phyloP scores from a whole-genome alignment of 2,797 vertebrate genomes.

The Muscicapa comitata region DNA sequence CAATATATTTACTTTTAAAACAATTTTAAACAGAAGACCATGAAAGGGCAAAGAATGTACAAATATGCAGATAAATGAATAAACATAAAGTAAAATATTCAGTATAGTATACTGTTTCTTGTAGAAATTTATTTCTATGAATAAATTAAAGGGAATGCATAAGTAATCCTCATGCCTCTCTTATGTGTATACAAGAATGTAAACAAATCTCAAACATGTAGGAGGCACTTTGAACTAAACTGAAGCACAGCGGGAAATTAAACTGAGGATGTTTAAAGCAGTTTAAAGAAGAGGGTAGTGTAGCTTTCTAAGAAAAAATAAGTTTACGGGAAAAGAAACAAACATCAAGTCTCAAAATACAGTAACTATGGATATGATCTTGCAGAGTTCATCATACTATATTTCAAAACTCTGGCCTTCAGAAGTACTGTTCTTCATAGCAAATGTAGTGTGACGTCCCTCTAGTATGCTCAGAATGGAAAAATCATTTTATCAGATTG shows the following conservation, averaged over 20 bases:
- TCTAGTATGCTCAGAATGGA: not conserved
- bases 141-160: not conserved
- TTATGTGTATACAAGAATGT: not conserved
- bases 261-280: not conserved
- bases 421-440: not conserved
- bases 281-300: not conserved
- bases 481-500: not conserved
- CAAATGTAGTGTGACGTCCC: not conserved
- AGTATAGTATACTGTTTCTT: not conserved
- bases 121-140: not conserved
- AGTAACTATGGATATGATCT: not conserved
- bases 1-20: not conserved
- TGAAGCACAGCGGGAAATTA: not conserved
- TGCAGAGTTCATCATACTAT: not conserved
- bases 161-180: not conserved
- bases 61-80: not conserved
- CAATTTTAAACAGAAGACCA: not conserved
- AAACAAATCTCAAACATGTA: conserved; percentile 19
- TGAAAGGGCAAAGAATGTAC: not conserved
- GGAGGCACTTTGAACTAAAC: conserved; percentile 11
- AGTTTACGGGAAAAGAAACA: not conserved
- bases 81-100: not conserved
- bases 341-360: not conserved
- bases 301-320: not conserved
- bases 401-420: not conserved